These are phyloP conservation scores for Temnothorax curvispinosus DNA, from an alignment of 1,140 invertebrate genomes.

Conservation along the genomic window DNA sequence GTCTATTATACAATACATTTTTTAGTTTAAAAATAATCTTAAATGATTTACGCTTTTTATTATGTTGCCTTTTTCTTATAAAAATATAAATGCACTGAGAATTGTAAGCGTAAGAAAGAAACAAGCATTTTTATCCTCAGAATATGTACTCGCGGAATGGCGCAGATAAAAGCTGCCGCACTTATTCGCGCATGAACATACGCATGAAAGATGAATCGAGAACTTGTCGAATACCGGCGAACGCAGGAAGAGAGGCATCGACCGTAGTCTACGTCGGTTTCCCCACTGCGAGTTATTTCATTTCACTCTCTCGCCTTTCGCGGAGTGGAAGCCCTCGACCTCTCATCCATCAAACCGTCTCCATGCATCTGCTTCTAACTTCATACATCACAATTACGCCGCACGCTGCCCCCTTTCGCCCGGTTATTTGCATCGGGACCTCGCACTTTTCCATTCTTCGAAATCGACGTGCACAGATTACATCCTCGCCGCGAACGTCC, in stretches of 20 bases:
- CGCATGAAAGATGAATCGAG: conserved; percentile 57
- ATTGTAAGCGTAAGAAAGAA: not conserved
- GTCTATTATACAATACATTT: not conserved
- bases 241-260: conserved; percentile 52
- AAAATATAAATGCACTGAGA: conserved; percentile 1
- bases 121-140: not conserved
- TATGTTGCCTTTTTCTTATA: not conserved
- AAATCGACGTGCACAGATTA: conserved; percentile 62
- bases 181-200: conserved; percentile 45
- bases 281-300: conserved; percentile 67
- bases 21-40: not conserved
- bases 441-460: conserved; percentile 54
- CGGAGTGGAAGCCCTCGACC: conserved; percentile 59
- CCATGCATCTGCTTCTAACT: conserved; percentile 72
- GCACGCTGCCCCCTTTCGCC: conserved; percentile 41
- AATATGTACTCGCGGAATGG: not conserved
- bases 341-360: conserved; percentile 74
- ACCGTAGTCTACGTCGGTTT: conserved; percentile 55
- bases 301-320: conserved; percentile 64
- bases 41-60: not conserved
- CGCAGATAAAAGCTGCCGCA: conserved; percentile 21
- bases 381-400: conserved; percentile 73
- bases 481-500: conserved; percentile 18
- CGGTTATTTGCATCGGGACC: conserved; percentile 59
- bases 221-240: conserved; percentile 60